A percentile compares a stretch with the other conserved stretches of the same genome.
phyloP scores from a whole-genome alignment of 2,888 invertebrate genomes.

The Pemphredon lugubris region DNA sequence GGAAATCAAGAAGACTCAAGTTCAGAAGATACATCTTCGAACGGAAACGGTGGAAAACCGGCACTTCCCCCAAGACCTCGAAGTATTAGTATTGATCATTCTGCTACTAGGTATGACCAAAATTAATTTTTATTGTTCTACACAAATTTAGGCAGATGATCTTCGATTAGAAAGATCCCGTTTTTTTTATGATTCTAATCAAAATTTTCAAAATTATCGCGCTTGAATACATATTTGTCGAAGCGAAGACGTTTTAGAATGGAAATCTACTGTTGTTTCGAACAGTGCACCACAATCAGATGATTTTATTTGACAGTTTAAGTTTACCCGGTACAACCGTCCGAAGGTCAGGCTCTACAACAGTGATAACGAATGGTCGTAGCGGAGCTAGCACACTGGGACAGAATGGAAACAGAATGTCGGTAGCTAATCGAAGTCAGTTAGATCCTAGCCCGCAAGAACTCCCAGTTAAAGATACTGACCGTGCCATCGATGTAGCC shows the following conservation, averaged over 20 bases:
- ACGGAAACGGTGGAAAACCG: slow-evolving; percentile 82
- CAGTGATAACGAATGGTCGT: slow-evolving; percentile 75
- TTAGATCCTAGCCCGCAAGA: slow-evolving; percentile 79
- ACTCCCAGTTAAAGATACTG: slow-evolving; percentile 80
- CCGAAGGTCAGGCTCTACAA: slow-evolving; percentile 73
- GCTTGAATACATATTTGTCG: no score
- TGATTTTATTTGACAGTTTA: no score
- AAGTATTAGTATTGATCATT: slow-evolving; percentile 85
- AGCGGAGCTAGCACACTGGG: slow-evolving; percentile 59
- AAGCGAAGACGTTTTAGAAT: no score
- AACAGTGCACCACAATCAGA: no score
- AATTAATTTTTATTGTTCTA: no score
- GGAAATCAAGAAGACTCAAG: slow-evolving; percentile 90
- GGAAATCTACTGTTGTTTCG: no score
- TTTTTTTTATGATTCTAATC: no score
- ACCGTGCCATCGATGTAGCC: slow-evolving; percentile 80
- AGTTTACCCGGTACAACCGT: slow-evolving; percentile 70
- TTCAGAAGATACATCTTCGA: slow-evolving; percentile 86
- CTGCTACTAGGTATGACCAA: slow-evolving; percentile 71
- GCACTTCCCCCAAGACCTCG: slow-evolving; percentile 86
- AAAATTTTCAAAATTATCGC: no score
- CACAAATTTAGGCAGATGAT: no score
- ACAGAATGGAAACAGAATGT: slow-evolving; percentile 69
- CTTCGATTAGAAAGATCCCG: no score
- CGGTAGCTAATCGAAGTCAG: slow-evolving; percentile 72